A percentile compares a stretch with the other conserved stretches of the same genome.
Evolutionary conservation across 2,888 invertebrate genomes (phyloP).

Genomic region (Mystacides longicornis): DNA sequence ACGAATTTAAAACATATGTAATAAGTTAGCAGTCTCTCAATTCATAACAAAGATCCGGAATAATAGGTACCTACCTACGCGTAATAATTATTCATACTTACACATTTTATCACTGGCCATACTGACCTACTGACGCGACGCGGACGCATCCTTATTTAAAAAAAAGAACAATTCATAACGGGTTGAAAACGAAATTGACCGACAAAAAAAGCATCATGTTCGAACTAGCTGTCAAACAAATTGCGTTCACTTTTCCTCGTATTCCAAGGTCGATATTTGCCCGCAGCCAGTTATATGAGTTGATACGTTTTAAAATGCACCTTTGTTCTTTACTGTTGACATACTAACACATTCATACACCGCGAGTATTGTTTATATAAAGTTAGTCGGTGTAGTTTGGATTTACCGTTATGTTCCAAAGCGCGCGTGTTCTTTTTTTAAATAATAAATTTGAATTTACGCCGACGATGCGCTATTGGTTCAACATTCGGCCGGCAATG

Average conservation of each 20-base stretch:
- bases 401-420: constrained; percentile 2
- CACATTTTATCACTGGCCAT: constrained; percentile 5
- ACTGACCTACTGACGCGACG: constrained; percentile 18
- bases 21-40: no score
- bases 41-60: constrained; percentile 1
- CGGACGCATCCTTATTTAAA: neutral
- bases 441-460: constrained; percentile 10
- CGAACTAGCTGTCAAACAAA: constrained; percentile 10
- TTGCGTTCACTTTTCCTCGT: constrained; percentile 19
- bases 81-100: constrained; percentile 1
- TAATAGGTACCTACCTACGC: neutral
- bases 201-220: neutral
- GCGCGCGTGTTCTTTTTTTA: constrained; percentile 19
- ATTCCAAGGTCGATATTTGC: constrained; percentile 24
- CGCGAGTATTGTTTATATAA: no score
- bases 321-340: neutral
- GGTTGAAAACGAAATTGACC: constrained; percentile 21
- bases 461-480: constrained; percentile 3
- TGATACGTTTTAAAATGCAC: constrained; percentile 30
- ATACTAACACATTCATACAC: constrained; percentile 32
- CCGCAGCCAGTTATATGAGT: constrained; percentile 13
- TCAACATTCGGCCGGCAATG: constrained; percentile 7
- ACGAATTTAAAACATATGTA: neutral
- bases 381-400: no score
- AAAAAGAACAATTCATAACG: neutral